Evolutionary conservation across 2,113 vertebrate species (phyloP).

Genomic region (Bolborhynchus lineola): DNA sequence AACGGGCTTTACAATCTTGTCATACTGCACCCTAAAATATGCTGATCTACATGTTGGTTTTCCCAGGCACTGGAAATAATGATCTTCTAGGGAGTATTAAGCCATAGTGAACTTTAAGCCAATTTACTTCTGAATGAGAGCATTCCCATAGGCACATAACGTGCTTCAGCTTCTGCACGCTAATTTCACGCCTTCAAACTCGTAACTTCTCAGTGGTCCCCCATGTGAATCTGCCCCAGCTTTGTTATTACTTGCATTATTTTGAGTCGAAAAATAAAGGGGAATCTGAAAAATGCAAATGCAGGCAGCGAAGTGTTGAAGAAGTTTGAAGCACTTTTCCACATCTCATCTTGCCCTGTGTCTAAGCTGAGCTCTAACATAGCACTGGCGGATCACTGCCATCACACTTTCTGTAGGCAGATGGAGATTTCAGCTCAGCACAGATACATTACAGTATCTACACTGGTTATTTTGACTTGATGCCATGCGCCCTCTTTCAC

Average conservation of each 20-base stretch:
- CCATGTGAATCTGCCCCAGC: background rate
- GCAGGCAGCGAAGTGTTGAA: background rate
- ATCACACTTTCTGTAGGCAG: fast-evolving
- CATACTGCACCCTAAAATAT: background rate
- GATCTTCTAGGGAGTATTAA: slow-evolving; percentile 19
- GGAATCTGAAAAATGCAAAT: background rate
- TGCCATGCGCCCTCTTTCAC: background rate
- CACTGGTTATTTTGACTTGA: background rate
- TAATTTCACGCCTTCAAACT: slow-evolving; percentile 6
- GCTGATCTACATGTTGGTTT: background rate
- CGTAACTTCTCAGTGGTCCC: background rate
- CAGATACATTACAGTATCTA: background rate
- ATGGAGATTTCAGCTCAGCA: background rate
- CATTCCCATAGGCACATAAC: background rate
- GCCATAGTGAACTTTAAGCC: slow-evolving; percentile 32
- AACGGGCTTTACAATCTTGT: background rate
- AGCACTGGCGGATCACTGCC: background rate
- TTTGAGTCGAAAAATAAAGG: background rate
- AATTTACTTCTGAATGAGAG: slow-evolving; percentile 41
- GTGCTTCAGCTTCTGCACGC: background rate
- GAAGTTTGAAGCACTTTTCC: background rate
- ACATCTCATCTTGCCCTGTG: background rate
- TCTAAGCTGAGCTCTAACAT: background rate
- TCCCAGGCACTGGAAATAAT: background rate
- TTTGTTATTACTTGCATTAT: background rate